phyloP scores from a whole-genome alignment of 1,140 invertebrate genomes.

The Solenopsis invicta region DNA sequence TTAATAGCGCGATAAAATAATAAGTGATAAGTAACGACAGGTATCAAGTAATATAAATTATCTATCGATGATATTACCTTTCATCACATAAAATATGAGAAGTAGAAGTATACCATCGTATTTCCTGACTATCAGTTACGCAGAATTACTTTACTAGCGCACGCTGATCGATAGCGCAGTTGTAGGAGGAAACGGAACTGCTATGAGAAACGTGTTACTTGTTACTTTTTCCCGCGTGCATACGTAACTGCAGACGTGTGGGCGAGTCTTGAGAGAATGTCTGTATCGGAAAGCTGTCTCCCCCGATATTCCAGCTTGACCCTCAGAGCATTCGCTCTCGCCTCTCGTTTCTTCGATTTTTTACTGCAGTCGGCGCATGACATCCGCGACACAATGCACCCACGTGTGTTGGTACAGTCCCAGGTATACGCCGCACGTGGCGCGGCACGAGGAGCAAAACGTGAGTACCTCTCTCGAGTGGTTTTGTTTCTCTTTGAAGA shows the following conservation, averaged over 20 bases:
- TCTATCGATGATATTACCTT: background rate
- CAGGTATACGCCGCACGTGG: conserved; percentile 34
- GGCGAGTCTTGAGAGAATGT: conserved; percentile 31
- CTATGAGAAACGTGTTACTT: conserved; percentile 21
- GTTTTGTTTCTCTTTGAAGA: conserved; percentile 39
- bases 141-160: background rate
- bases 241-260: background rate
- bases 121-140: background rate
- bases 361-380: background rate
- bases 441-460: conserved; percentile 47
- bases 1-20: background rate
- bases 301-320: conserved; percentile 68
- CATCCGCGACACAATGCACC: background rate
- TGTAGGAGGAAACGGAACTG: background rate
- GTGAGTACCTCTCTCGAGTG: background rate
- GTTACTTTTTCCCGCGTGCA: conserved; percentile 15
- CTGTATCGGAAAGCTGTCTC: conserved; percentile 73
- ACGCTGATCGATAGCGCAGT: conserved; percentile 9
- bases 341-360: conserved; percentile 31
- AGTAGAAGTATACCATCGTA: background rate
- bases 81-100: background rate
- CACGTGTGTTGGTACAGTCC: background rate
- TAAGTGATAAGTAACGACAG: too few species aligned
- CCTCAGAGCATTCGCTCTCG: conserved; percentile 58
- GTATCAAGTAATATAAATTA: background rate